Conservation (phyloP, 2,888 invertebrate genomes). For the Dexiosoma caninum region DNA sequence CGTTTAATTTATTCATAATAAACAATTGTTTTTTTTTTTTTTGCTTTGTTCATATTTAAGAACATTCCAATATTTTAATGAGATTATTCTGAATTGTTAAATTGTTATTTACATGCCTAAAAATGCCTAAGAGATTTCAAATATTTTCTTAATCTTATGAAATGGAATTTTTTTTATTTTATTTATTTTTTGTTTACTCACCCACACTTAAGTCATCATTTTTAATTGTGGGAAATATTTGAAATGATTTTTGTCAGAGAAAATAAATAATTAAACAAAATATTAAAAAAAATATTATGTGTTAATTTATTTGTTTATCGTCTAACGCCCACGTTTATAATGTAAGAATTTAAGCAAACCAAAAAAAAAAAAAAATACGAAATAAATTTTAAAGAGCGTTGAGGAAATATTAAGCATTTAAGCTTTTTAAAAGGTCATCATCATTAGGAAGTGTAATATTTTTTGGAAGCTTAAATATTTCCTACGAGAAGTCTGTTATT, state of each 20-base stretch:
- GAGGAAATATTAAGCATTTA: not conserved
- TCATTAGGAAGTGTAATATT: not conserved
- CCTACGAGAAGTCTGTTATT: too few relatives aligned
- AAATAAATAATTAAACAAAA: conserved; percentile 34
- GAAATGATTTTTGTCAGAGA: conserved; percentile 34
- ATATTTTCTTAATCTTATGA: conserved; percentile 11
- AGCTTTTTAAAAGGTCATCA: not conserved
- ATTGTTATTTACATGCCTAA: conserved; percentile 3
- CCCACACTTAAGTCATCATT: conserved; percentile 25
- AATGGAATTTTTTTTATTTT: conserved; percentile 19
- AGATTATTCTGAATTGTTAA: not conserved
- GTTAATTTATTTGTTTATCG: not conserved
- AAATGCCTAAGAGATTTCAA: not conserved
- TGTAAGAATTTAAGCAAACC: not conserved
- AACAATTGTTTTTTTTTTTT: not conserved
- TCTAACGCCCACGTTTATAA: conserved; percentile 17
- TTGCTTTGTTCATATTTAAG: not conserved
- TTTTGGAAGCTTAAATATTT: not conserved
- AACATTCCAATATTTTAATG: not conserved
- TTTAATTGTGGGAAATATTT: conserved; percentile 42
- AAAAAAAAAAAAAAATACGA: not conserved
- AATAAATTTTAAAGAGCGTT: not conserved
- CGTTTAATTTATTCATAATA: not conserved
- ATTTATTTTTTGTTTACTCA: conserved; percentile 9
- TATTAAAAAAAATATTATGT: not conserved